phyloP scores from a whole-genome alignment of 2,888 invertebrate species.

The Monopis laevigella region DNA sequence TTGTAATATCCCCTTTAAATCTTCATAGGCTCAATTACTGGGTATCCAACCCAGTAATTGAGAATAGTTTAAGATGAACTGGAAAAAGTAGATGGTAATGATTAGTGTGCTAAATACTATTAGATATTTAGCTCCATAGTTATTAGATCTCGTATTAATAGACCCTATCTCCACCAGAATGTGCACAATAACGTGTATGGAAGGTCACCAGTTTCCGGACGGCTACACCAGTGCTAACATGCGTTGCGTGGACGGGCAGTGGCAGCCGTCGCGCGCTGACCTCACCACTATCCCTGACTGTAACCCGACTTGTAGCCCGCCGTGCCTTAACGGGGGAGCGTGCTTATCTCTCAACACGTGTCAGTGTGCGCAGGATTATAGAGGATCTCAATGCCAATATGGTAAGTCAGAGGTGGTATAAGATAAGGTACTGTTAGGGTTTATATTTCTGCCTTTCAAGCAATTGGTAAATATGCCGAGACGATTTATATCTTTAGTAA shows the following conservation, averaged over 20 bases:
- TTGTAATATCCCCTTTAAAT: no score
- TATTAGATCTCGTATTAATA: no score
- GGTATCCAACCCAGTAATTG: no score
- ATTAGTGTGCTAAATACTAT: no score
- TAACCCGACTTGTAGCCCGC: conserved; percentile 70
- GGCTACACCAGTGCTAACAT: conserved; percentile 74
- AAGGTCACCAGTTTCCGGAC: conserved; percentile 77
- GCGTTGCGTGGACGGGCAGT: conserved; percentile 74
- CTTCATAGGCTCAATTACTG: no score
- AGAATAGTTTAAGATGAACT: no score
- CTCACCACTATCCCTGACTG: conserved; percentile 75
- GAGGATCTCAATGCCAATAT: conserved; percentile 79
- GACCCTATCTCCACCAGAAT: conserved; percentile 39
- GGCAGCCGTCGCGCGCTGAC: conserved; percentile 73
- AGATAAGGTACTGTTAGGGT: no score
- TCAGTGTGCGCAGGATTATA: conserved; percentile 76
- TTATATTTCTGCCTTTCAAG: no score
- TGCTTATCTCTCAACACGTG: conserved; percentile 82
- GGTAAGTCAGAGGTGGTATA: conserved; percentile 41
- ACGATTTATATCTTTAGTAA: no score
- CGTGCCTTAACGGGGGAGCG: conserved; percentile 83
- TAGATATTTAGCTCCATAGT: no score
- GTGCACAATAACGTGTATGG: conserved; percentile 73
- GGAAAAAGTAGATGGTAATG: no score
- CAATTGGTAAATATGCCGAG: no score